phyloP scores from a whole-genome alignment of 2,113 vertebrate genomes.

The crab-eating macaque (Macaca fascicularis) region DNA sequence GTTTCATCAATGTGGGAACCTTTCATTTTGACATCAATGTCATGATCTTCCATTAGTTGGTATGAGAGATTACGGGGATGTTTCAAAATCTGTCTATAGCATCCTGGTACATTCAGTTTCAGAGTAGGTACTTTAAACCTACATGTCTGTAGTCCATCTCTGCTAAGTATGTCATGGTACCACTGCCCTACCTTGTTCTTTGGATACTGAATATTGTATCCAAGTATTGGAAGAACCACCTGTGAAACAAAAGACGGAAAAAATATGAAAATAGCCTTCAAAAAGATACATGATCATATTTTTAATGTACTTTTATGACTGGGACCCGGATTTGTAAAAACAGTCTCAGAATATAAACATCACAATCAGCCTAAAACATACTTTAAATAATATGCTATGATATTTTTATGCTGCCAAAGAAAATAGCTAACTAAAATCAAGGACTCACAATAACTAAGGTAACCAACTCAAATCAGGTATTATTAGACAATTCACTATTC shows the following conservation, averaged over 20 bases:
- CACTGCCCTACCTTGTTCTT: slow-evolving; percentile 88
- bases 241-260: slow-evolving; percentile 73
- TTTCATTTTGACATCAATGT: slow-evolving; percentile 39
- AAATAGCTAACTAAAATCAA: slow-evolving; percentile 41
- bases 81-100: slow-evolving; percentile 93
- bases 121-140: slow-evolving; percentile 90
- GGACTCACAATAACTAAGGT: neutral
- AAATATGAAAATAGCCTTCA: neutral
- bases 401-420: neutral
- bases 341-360: neutral
- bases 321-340: neutral
- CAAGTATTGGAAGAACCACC: slow-evolving; percentile 95
- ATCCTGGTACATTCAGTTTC: slow-evolving; percentile 94
- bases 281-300: neutral
- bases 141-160: slow-evolving; percentile 87
- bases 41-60: slow-evolving; percentile 75
- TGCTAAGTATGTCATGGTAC: slow-evolving; percentile 86
- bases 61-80: slow-evolving; percentile 87
- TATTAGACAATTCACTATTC: neutral
- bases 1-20: neutral
- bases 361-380: neutral
- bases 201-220: slow-evolving; percentile 93
- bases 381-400: neutral
- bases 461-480: neutral
- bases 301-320: neutral